These are phyloP conservation scores for Drosophila lacicola DNA, from an alignment of 2,888 invertebrate species.

Conservation along the genomic window DNA sequence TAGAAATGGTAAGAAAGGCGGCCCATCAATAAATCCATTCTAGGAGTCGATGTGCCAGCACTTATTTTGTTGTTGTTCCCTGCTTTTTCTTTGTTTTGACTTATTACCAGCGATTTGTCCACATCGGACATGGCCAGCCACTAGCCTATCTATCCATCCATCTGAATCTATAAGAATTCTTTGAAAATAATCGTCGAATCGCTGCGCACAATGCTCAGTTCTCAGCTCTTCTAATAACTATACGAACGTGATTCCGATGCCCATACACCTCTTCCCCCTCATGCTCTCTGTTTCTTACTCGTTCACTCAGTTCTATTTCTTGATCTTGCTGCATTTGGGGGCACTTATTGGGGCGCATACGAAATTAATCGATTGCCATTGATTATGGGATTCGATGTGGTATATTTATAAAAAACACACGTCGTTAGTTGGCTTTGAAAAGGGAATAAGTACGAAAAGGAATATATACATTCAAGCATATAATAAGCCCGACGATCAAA, in stretches of 20 bases:
- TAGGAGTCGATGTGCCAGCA: constrained; percentile 48
- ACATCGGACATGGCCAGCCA: constrained; percentile 82
- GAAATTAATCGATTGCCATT: constrained; percentile 83
- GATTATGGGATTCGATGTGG: constrained; percentile 78
- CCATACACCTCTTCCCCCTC: constrained; percentile 1
- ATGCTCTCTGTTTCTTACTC: neutral
- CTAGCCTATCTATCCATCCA: constrained; percentile 52
- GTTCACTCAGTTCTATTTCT: neutral
- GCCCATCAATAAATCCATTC: constrained; percentile 31
- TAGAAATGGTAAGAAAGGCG: constrained; percentile 19
- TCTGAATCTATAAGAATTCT: constrained; percentile 50
- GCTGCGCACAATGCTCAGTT: constrained; percentile 16
- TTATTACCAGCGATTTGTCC: constrained; percentile 84
- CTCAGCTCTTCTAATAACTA: constrained; percentile 36
- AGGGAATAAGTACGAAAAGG: no score
- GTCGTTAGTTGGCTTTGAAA: neutral
- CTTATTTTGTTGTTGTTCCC: constrained; percentile 10
- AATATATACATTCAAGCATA: no score
- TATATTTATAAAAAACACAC: constrained; percentile 50
- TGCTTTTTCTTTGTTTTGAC: constrained; percentile 64
- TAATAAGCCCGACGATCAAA: no score
- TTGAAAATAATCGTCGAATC: constrained; percentile 51
- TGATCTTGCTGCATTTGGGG: neutral
- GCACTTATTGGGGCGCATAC: constrained; percentile 54
- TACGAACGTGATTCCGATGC: constrained; percentile 28